phyloP scores from a whole-genome alignment of 2,113 vertebrate species.

The Ancistrus triradiatus region DNA sequence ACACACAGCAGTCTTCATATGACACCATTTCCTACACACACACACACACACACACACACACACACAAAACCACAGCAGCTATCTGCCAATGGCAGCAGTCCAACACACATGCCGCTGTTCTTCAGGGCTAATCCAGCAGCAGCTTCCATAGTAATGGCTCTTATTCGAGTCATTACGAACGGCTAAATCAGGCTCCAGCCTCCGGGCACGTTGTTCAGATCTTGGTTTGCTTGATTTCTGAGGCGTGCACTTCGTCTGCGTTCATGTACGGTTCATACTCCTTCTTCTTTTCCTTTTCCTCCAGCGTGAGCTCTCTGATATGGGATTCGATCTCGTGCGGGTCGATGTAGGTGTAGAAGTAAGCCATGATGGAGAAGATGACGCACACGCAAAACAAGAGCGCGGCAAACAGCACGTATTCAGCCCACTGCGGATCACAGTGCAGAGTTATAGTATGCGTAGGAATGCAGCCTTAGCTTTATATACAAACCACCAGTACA shows the following conservation, averaged over 20 bases:
- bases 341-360: constrained; percentile 85
- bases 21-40: no score
- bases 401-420: constrained; percentile 86
- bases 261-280: constrained; percentile 41
- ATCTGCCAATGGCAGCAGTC: background rate
- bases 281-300: constrained; percentile 48
- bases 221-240: constrained; percentile 31
- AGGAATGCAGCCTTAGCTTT: no score
- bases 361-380: constrained; percentile 84
- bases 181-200: constrained; percentile 1
- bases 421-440: constrained; percentile 78
- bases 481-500: no score
- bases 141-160: background rate
- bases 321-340: constrained; percentile 79
- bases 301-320: constrained; percentile 52
- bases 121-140: background rate
- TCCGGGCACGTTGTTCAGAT: constrained; percentile 44
- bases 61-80: background rate
- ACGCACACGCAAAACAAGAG: constrained; percentile 80
- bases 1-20: no score
- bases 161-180: background rate
- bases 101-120: background rate
- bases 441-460: background rate
- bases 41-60: background rate
- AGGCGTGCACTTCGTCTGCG: constrained; percentile 9